These are phyloP conservation scores for Oreohelix idahoensis DNA, from an alignment of 1,140 invertebrate genomes.

Conservation along the genomic window DNA sequence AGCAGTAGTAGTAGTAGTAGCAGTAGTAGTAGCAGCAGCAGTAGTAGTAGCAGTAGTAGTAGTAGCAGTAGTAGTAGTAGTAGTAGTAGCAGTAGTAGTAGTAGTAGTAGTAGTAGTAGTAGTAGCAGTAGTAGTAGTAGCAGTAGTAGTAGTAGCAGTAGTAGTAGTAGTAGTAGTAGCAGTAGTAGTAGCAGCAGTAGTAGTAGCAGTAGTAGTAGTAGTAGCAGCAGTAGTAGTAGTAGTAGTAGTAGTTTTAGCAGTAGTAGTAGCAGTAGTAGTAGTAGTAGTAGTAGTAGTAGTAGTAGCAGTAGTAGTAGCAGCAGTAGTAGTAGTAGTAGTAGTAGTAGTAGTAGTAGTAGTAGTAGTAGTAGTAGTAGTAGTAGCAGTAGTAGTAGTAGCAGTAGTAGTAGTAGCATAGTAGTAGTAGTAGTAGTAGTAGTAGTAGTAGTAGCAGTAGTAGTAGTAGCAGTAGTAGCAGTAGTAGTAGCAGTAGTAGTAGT, in stretches of 20 bases:
- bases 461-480: conserved; percentile 8
- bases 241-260: not conserved
- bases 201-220: not conserved
- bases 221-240: not conserved
- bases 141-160: not conserved
- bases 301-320: not conserved
- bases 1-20: too few relatives aligned
- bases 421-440: conserved; percentile 12
- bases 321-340: not conserved
- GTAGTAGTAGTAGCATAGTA: conserved; percentile 11
- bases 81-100: too few relatives aligned
- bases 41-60: too few relatives aligned
- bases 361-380: not conserved
- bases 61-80: too few relatives aligned
- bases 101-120: too few relatives aligned
- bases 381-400: not conserved
- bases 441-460: conserved; percentile 3
- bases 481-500: conserved; percentile 1
- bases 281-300: not conserved
- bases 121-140: not conserved
- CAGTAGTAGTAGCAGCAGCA: too few relatives aligned
- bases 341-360: not conserved
- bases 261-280: not conserved
- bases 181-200: not conserved
- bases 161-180: not conserved